These are phyloP conservation scores for Conops quadrifasciatus DNA, from an alignment of 2,888 invertebrate species.

Conservation along the genomic window DNA sequence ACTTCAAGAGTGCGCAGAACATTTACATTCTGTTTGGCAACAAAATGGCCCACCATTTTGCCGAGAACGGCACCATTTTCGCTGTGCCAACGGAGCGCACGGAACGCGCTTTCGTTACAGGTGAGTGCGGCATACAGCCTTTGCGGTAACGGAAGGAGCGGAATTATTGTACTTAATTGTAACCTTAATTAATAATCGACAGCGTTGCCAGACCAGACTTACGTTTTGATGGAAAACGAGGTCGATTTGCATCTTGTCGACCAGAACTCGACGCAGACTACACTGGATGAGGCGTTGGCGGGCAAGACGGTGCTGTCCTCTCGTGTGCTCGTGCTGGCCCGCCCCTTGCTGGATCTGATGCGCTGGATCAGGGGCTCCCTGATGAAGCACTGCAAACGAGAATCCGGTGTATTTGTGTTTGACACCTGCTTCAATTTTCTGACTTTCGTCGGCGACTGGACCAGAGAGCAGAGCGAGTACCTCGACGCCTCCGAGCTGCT, in stretches of 20 bases:
- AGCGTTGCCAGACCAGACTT: slow-evolving; percentile 62
- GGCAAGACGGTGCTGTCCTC: slow-evolving; percentile 60
- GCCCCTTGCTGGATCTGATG: slow-evolving; percentile 58
- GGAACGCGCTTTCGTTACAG: slow-evolving; percentile 55
- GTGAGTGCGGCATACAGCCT: slow-evolving; percentile 44
- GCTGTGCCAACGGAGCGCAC: slow-evolving; percentile 60
- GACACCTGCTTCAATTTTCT: slow-evolving; percentile 60
- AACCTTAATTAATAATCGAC: neutral
- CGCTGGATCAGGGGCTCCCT: slow-evolving; percentile 61
- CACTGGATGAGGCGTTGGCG: slow-evolving; percentile 55
- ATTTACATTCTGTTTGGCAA: slow-evolving; percentile 62
- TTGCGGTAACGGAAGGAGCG: neutral
- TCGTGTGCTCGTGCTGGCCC: slow-evolving; percentile 56
- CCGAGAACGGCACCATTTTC: slow-evolving; percentile 62
- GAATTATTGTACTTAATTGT: neutral
- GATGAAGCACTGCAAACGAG: slow-evolving; percentile 57
- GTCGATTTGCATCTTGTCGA: slow-evolving; percentile 57
- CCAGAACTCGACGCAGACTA: slow-evolving; percentile 54
- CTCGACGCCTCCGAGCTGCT: slow-evolving; percentile 53
- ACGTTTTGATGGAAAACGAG: slow-evolving; percentile 61
- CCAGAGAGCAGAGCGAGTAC: slow-evolving; percentile 44
- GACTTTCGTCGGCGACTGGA: slow-evolving; percentile 61
- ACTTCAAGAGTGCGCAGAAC: slow-evolving; percentile 61
- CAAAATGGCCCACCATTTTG: slow-evolving; percentile 58
- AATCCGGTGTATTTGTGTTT: slow-evolving; percentile 53